Evolutionary conservation across 2,113 vertebrate species (phyloP), one percentile per base, ranked within the genome.

Genomic region (Pongo pygmaeus): DNA sequence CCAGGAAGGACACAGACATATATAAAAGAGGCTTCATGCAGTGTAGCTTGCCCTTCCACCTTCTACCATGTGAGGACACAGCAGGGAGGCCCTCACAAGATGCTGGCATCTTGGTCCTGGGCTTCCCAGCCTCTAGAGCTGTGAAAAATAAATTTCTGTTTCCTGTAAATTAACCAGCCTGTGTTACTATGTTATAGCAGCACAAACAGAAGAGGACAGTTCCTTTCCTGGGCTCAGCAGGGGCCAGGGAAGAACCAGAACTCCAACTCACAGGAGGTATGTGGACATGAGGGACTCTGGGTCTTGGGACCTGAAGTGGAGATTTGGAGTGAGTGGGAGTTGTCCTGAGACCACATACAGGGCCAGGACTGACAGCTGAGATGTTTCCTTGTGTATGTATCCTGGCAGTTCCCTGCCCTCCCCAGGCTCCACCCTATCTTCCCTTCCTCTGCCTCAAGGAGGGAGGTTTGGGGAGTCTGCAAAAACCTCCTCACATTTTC

Each of bases 351-450:
- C 23, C 27, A 16, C 25, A 35, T 14, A 7, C 38, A 38, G 14
- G 72, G 20, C 25, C 32, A 59, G 50, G 57, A 18, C 11, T 9
- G 59, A 9, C 57, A n/a, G 25, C 48, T 61, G 27, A 40, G n/a
- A 4, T 25, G 43, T 2, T 3, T 27, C 13, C 16, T 46, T 30
- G 1, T 4, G 17, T 3, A 30, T 8, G 57, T 43, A 17, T 32
- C 61, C 17, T 16, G 40, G 25, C 59, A 61, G 25, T 17, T 50
- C 61, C 25, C 32, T 10, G 0, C 6, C 18, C 27, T 27, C 18
- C 3, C 86, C 8, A 30, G 18, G 3, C 2, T 43, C 10, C 46
- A 57, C 2, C 22, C 23, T 3, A 6, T 23, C 55, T 46, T 11
- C 25, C n/a, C 48, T 25, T 46, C 30, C 30, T 74, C 48, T 91